Evolutionary conservation across 2,888 invertebrate species (phyloP), one percentile per base, ranked within the genome.

Genomic region (Sarcophaga subvicina): DNA sequence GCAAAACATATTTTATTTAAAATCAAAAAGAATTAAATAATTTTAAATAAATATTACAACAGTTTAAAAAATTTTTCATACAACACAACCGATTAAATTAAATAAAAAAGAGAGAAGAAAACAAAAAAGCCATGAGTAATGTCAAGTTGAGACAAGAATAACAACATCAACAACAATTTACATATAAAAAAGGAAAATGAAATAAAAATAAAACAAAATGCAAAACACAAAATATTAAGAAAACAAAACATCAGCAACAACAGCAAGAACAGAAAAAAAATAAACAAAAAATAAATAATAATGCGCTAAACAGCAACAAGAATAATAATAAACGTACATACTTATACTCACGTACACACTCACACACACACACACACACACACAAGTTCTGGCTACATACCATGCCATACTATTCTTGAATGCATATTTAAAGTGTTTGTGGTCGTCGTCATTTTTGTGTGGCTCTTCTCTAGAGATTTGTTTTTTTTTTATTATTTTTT

Each of bases 41-140:
- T 54, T 54, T 14, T 54, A 54, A 54, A 54, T 54, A 54, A 54
- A 17, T 17, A 54, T 54, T 54, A 14, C 4, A 54, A 54, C 12
- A 54, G 17, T 14, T 54, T 12, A 69, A 67, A 72, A 71, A 73
- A 37, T 10, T 37, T 6, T 37, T 37, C 10, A 27, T 45, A 80
- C 64, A 25, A 54, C 72, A 60, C 66, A 72, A 76, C 20, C 25
- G 45, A 76, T 78, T 60, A 66, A 63, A n/a, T 11, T 49, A 60
- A 25, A 67, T 20, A 8, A 20, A 67, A 66, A 64, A 63, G 22
- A 66, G 37, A 59, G 64, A 78, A 66, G 78, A 81, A 37, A 84
- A 80, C 25, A 75, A 45, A 82, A 87, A 84, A 84, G 76, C 72
- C 83, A 83, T 84, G 84, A 87, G 87, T 81, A 87, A 87, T 84